Evolutionary conservation across 37 sponge, comb jelly and placozoan species (phyloP).

Genomic region (Cliona cf. orientalis): DNA sequence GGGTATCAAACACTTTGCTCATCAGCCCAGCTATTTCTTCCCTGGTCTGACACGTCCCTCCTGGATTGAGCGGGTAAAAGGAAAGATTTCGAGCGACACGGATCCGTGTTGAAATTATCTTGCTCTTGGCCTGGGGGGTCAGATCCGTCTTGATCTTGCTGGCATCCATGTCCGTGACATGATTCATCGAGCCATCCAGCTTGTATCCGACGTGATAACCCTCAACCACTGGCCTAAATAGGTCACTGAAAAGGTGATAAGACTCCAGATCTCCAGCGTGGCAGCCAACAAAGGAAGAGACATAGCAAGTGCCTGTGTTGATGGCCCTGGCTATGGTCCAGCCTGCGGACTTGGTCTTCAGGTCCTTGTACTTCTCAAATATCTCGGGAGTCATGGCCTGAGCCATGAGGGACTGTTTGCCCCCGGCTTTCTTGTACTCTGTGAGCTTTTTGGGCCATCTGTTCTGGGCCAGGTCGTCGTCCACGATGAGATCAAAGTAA

Average conservation of each 20-base stretch:
- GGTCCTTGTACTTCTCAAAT: constrained; percentile 58
- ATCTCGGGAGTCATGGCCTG: constrained; percentile 57
- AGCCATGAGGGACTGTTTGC: constrained; percentile 44
- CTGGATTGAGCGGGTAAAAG: constrained; percentile 68
- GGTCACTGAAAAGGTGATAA: constrained; percentile 47
- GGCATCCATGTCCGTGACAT: constrained; percentile 59
- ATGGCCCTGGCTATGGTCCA: constrained; percentile 80
- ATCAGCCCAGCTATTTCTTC: constrained; percentile 55
- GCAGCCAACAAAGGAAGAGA: constrained; percentile 48
- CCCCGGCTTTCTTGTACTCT: constrained; percentile 31
- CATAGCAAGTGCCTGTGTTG: constrained; percentile 60
- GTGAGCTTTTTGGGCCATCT: constrained; percentile 57
- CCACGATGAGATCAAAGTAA: constrained; percentile 71
- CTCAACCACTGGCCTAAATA: constrained; percentile 62
- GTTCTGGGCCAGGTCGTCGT: constrained; percentile 61
- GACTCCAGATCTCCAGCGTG: constrained; percentile 81
- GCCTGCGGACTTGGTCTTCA: constrained; percentile 29
- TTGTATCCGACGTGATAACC: constrained; percentile 63
- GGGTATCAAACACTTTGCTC: constrained; percentile 50
- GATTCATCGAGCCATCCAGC: constrained; percentile 43
- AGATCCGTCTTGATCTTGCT: constrained; percentile 46
- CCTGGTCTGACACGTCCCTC: constrained; percentile 47
- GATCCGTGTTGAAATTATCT: constrained; percentile 66
- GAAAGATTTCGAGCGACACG: constrained; percentile 64
- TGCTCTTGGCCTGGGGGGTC: constrained; percentile 31